phyloP scores from a whole-genome alignment of 2,888 invertebrate genomes.

The Shargacucullia verbasci region DNA sequence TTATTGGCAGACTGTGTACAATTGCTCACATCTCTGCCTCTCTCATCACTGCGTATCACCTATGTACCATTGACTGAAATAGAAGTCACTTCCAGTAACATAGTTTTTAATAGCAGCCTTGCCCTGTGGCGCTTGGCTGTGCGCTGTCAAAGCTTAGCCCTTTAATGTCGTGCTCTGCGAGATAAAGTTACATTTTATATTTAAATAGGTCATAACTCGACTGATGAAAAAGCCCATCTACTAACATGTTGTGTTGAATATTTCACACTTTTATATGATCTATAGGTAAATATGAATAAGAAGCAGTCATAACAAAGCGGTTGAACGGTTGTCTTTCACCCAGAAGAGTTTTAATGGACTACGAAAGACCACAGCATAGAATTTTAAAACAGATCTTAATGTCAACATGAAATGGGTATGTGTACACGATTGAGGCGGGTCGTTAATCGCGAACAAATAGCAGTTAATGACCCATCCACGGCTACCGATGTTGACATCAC shows the following conservation, averaged over 20 bases:
- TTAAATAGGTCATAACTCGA: background rate
- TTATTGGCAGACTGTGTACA: no score
- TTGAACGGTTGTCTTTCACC: no score
- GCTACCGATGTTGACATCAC: conserved; percentile 10
- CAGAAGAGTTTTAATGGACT: no score
- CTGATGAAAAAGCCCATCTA: no score
- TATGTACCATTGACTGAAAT: no score
- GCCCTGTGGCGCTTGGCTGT: conserved; percentile 16
- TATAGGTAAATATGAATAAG: no score
- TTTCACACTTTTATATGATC: no score
- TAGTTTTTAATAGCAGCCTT: background rate
- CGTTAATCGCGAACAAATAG: conserved; percentile 58
- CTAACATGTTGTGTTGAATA: no score
- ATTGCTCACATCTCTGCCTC: no score
- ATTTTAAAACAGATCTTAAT: conserved; percentile 1
- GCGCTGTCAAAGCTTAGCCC: conserved; percentile 20
- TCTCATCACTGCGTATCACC: no score
- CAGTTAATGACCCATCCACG: conserved; percentile 53
- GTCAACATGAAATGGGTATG: conserved; percentile 24
- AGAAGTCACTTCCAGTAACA: conserved; percentile 17
- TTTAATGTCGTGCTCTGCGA: conserved; percentile 17
- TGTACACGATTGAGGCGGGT: conserved; percentile 31
- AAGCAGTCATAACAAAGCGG: no score
- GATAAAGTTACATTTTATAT: conserved; percentile 17
- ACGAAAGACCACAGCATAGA: no score